phyloP scores from a whole-genome alignment of 2,113 vertebrate species.

The Carassius carassius region DNA sequence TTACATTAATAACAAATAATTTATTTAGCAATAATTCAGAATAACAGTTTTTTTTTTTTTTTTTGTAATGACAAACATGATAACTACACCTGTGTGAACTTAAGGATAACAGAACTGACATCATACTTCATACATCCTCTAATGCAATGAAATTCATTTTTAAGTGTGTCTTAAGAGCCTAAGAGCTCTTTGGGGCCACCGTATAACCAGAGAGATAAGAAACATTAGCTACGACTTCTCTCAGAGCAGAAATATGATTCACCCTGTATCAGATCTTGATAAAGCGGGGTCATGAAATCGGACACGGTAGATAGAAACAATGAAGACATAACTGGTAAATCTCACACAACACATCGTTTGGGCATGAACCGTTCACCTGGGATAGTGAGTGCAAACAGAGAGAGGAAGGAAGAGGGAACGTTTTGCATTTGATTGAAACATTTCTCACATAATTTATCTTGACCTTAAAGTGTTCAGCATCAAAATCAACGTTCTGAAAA shows the following conservation, averaged over 20 bases:
- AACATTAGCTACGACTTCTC: not conserved
- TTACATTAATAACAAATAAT: no score
- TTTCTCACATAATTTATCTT: not conserved
- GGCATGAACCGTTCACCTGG: slow-evolving; percentile 53
- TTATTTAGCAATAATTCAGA: no score
- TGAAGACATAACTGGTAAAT: slow-evolving; percentile 51
- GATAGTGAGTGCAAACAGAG: slow-evolving; percentile 43
- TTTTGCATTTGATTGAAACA: slow-evolving; percentile 7
- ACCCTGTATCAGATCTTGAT: slow-evolving; percentile 26
- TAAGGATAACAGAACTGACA: not conserved
- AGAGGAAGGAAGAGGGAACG: slow-evolving; percentile 25
- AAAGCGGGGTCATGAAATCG: slow-evolving; percentile 36
- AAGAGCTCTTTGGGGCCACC: not conserved
- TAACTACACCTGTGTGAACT: not conserved
- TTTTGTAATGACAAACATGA: no score
- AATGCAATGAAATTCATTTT: not conserved
- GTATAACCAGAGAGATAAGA: not conserved
- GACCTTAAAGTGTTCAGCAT: not conserved
- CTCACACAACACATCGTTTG: slow-evolving; percentile 52
- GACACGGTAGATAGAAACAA: not conserved
- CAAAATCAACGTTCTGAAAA: slow-evolving; percentile 1
- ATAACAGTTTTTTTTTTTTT: no score
- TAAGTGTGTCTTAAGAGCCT: not conserved
- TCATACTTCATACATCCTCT: not conserved
- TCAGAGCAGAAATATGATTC: slow-evolving; percentile 34